These are phyloP conservation scores for Pseudomyrmex concolor DNA, from an alignment of 1,140 invertebrate genomes.

Conservation along the genomic window DNA sequence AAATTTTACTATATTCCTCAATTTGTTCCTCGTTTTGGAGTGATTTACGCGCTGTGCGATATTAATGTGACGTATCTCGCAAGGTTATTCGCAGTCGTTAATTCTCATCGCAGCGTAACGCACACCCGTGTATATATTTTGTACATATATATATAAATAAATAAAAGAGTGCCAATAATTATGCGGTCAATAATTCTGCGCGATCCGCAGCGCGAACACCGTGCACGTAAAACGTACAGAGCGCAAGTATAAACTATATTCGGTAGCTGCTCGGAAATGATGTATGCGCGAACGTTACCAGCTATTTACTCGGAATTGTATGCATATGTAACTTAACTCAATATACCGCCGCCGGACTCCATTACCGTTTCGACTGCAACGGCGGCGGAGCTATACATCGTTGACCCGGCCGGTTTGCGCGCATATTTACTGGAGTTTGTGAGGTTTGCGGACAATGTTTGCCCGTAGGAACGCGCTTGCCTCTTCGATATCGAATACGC, in stretches of 20 bases:
- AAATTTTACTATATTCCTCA: too few relatives aligned
- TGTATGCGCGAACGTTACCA: constrained; percentile 61
- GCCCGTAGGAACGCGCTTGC: constrained; percentile 40
- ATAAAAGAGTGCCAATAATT: constrained; percentile 40
- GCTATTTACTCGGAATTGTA: constrained; percentile 60
- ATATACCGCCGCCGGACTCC: constrained; percentile 54
- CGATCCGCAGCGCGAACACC: background rate
- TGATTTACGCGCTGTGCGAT: background rate
- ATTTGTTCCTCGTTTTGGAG: too few relatives aligned
- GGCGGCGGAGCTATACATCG: constrained; percentile 40
- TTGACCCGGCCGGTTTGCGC: constrained; percentile 56
- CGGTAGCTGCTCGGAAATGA: constrained; percentile 57
- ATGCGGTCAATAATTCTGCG: constrained; percentile 50
- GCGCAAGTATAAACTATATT: constrained; percentile 24
- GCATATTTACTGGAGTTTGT: constrained; percentile 54
- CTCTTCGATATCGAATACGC: constrained; percentile 35
- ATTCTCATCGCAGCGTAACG: constrained; percentile 14
- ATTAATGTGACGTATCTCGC: constrained; percentile 38
- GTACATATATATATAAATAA: too few relatives aligned
- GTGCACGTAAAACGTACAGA: background rate
- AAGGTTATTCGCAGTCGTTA: constrained; percentile 38
- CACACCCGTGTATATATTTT: background rate
- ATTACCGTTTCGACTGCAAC: constrained; percentile 57
- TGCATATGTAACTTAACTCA: constrained; percentile 62
- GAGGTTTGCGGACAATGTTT: constrained; percentile 58